Percentiles rank a stretch among this genome's conserved stretches.
Evolutionary conservation across 1,140 invertebrate species (phyloP).

Genomic region (Eriosoma lanigerum): DNA sequence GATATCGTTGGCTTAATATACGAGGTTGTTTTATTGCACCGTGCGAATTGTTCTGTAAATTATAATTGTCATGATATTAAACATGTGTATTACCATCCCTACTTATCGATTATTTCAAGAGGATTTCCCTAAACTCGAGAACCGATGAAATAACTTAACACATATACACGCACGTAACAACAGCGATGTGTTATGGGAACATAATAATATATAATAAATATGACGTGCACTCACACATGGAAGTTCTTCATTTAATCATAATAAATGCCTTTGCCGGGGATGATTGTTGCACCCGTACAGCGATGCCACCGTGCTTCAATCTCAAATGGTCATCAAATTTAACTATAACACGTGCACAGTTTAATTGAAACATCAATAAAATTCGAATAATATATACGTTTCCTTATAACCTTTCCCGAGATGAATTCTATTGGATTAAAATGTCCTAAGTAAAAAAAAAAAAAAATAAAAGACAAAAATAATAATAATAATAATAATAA

Average conservation of each 20-base stretch:
- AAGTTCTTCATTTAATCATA: slow-evolving; percentile 28
- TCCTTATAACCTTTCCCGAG: neutral
- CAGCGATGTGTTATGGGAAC: too few relatives aligned
- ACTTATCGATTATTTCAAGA: slow-evolving; percentile 23
- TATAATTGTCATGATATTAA: neutral
- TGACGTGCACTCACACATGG: neutral
- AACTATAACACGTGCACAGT: slow-evolving; percentile 5
- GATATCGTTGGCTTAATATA: neutral
- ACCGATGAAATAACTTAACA: neutral
- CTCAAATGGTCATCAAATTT: neutral
- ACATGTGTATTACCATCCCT: neutral
- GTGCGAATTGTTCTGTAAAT: neutral
- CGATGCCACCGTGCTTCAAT: neutral
- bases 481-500: neutral
- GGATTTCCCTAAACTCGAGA: neutral
- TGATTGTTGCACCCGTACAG: neutral
- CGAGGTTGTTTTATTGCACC: neutral
- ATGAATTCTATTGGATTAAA: slow-evolving; percentile 33
- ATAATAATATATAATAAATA: too few relatives aligned
- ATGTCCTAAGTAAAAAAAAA: slow-evolving; percentile 33
- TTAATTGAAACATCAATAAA: slow-evolving; percentile 43
- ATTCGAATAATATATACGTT: neutral
- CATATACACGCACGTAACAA: neutral
- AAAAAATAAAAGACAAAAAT: slow-evolving; percentile 21
- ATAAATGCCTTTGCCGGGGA: neutral